Percentiles rank a stretch among this genome's conserved stretches.
phyloP scores from a whole-genome alignment of 2,888 invertebrate genomes.

The Caenorhabditis drosophilae region DNA sequence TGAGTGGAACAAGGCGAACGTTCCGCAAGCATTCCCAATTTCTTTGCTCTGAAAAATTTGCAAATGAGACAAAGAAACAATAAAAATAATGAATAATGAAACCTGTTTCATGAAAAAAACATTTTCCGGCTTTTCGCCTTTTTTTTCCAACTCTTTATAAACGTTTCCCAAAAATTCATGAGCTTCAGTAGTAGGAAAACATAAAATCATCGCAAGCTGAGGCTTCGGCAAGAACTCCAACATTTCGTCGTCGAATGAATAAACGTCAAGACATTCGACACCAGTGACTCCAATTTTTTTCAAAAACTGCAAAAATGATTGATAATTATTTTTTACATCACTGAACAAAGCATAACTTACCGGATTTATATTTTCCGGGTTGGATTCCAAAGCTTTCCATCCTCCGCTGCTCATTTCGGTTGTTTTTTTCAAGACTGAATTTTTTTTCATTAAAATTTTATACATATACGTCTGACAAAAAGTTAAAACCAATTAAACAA shows the following conservation, averaged over 20 bases:
- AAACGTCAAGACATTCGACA: slow-evolving; percentile 83
- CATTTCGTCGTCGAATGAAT: slow-evolving; percentile 86
- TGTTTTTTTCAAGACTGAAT: no score
- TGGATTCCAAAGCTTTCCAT: slow-evolving; percentile 73
- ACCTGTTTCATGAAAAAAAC: slow-evolving; percentile 65
- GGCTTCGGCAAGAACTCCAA: slow-evolving; percentile 85
- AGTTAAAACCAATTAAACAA: no score
- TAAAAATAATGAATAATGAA: no score
- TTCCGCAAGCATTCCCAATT: slow-evolving; percentile 93
- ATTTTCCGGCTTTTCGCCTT: slow-evolving; percentile 70
- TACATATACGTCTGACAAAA: no score
- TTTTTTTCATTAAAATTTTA: no score
- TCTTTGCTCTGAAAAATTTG: no score
- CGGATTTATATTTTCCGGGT: slow-evolving; percentile 71
- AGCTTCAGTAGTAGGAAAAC: slow-evolving; percentile 59
- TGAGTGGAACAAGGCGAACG: slow-evolving; percentile 92
- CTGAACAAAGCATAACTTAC: slow-evolving; percentile 6
- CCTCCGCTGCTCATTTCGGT: no score
- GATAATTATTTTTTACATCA: neutral
- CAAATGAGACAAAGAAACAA: no score
- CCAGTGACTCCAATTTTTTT: slow-evolving; percentile 56
- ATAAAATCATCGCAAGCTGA: slow-evolving; percentile 83
- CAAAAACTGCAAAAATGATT: slow-evolving; percentile 49
- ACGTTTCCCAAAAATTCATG: slow-evolving; percentile 17
- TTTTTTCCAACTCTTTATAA: slow-evolving; percentile 28